Percentiles rank a stretch among this genome's conserved stretches.
Evolutionary conservation across 2,888 invertebrate genomes (phyloP).

Genomic region (Xylocampa areola): DNA sequence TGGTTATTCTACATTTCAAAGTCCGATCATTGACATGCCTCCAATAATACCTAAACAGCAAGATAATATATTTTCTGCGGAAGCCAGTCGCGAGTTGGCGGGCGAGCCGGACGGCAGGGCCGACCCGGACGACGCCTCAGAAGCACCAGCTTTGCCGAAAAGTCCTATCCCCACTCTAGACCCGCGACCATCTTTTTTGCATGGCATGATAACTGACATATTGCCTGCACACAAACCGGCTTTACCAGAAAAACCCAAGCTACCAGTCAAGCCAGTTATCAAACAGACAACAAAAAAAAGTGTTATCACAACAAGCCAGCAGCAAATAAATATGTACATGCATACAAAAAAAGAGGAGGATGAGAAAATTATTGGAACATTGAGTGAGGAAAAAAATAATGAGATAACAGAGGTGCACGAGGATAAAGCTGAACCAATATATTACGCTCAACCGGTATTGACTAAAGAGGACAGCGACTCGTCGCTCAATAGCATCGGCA

Average conservation of each 20-base stretch:
- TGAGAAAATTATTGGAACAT: slow-evolving; percentile 68
- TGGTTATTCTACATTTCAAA: slow-evolving; percentile 87
- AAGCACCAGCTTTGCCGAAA: slow-evolving; percentile 92
- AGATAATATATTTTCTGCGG: slow-evolving; percentile 85
- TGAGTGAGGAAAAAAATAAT: slow-evolving; percentile 79
- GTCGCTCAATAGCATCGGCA: slow-evolving; percentile 89
- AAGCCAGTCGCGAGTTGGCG: slow-evolving; percentile 93
- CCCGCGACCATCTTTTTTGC: slow-evolving; percentile 92
- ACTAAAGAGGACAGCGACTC: slow-evolving; percentile 90
- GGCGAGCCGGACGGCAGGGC: slow-evolving; percentile 97
- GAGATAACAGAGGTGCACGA: slow-evolving; percentile 79
- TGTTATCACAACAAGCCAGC: slow-evolving; percentile 76
- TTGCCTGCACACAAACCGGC: slow-evolving; percentile 89
- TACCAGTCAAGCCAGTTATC: slow-evolving; percentile 90
- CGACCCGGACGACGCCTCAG: slow-evolving; percentile 93
- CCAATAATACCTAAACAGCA: slow-evolving; percentile 82
- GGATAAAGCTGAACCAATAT: slow-evolving; percentile 80
- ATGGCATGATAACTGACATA: slow-evolving; percentile 90
- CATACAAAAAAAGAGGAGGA: slow-evolving; percentile 80
- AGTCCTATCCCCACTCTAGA: slow-evolving; percentile 91
- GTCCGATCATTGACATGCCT: slow-evolving; percentile 86
- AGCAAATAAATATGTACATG: slow-evolving; percentile 87
- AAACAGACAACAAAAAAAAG: slow-evolving; percentile 85
- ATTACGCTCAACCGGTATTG: slow-evolving; percentile 85
- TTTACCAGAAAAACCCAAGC: slow-evolving; percentile 92